A percentile compares a stretch with the other conserved stretches of the same genome.
These are phyloP conservation scores for Embiotoca jacksoni DNA, from an alignment of 2,113 vertebrate species.

Conservation along the genomic window DNA sequence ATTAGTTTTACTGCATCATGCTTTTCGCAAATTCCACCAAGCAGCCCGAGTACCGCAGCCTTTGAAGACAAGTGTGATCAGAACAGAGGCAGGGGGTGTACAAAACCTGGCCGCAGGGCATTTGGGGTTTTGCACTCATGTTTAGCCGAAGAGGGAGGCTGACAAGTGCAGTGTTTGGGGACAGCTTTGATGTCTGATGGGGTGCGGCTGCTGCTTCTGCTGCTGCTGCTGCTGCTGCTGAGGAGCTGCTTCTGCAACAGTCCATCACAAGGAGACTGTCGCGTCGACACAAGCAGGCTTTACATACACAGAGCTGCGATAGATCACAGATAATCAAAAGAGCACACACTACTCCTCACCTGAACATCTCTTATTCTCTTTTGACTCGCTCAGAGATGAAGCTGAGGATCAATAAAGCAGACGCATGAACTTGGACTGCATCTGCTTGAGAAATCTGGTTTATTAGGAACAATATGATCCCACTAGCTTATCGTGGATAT, in stretches of 20 bases:
- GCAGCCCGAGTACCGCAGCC: slow-evolving; percentile 61
- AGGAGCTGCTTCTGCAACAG: slow-evolving; percentile 15
- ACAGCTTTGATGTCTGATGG: slow-evolving; percentile 83
- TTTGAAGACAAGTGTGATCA: slow-evolving; percentile 82
- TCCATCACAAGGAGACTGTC: slow-evolving; percentile 56
- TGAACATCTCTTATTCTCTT: slow-evolving; percentile 43
- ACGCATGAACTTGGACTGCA: slow-evolving; percentile 46
- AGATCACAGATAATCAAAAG: slow-evolving; percentile 52
- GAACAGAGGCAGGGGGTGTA: slow-evolving; percentile 70
- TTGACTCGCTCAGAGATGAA: slow-evolving; percentile 16
- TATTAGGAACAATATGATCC: slow-evolving; percentile 82
- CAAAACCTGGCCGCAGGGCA: slow-evolving; percentile 75
- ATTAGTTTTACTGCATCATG: slow-evolving; percentile 83
- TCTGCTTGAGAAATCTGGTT: slow-evolving; percentile 77
- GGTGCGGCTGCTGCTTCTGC: slow-evolving; percentile 52
- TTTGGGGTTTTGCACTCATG: slow-evolving; percentile 67
- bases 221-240: too few relatives aligned
- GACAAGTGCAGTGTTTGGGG: slow-evolving; percentile 80
- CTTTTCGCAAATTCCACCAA: slow-evolving; percentile 78
- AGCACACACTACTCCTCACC: slow-evolving; percentile 18
- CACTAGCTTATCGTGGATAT: slow-evolving; percentile 82
- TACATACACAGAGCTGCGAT: slow-evolving; percentile 9
- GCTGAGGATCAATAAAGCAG: slow-evolving; percentile 44
- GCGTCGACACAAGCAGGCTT: slow-evolving; percentile 34
- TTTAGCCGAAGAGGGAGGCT: slow-evolving; percentile 74